Conservation (phyloP, 2,888 invertebrate genomes). For the Toxonevra muliebris region DNA sequence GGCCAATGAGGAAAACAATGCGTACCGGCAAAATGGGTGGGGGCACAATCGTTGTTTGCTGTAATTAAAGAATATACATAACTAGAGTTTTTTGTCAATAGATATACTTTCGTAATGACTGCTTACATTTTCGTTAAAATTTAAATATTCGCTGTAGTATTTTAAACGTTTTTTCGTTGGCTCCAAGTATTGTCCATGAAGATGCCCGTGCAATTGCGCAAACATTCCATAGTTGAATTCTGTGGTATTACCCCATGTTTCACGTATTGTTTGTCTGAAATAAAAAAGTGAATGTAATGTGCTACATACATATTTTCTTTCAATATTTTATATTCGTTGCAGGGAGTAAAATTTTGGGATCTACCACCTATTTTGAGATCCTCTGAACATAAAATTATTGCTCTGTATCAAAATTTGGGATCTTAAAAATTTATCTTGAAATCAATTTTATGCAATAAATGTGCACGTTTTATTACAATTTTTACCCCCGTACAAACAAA, state of each 20-base stretch:
- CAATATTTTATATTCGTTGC: too few relatives aligned
- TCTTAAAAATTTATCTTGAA: too few relatives aligned
- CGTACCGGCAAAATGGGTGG: slow-evolving; percentile 46
- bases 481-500: too few relatives aligned
- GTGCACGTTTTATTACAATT: too few relatives aligned
- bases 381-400: too few relatives aligned
- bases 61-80: slow-evolving; percentile 24
- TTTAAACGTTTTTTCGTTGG: slow-evolving; percentile 48
- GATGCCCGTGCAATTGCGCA: slow-evolving; percentile 54
- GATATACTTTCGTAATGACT: background rate
- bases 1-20: slow-evolving; percentile 60
- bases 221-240: slow-evolving; percentile 63
- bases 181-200: slow-evolving; percentile 56
- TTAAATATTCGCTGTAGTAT: slow-evolving; percentile 53
- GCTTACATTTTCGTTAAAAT: slow-evolving; percentile 39
- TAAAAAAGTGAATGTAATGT: background rate
- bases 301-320: too few relatives aligned
- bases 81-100: slow-evolving; percentile 3
- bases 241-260: slow-evolving; percentile 64
- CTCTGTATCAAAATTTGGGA: too few relatives aligned
- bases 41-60: slow-evolving; percentile 31
- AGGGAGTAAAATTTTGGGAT: too few relatives aligned
- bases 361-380: too few relatives aligned
- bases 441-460: too few relatives aligned
- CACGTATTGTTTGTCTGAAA: slow-evolving; percentile 60